phyloP scores from a whole-genome alignment of 2,888 invertebrate genomes.

The Drosophila mimica region DNA sequence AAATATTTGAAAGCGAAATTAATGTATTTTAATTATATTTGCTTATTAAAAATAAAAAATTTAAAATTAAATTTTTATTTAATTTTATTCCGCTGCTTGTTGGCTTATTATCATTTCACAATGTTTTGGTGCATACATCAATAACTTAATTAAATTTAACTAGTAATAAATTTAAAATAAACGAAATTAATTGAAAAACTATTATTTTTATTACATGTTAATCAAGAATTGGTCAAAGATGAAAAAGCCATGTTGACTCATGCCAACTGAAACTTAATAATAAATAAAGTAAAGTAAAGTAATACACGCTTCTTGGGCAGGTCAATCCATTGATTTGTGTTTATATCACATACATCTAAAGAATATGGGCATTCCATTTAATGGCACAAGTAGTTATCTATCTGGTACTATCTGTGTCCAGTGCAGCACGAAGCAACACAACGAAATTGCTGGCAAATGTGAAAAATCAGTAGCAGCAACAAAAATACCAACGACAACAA shows the following conservation, averaged over 20 bases:
- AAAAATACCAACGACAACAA: conserved; percentile 10
- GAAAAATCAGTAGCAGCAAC: conserved; percentile 37
- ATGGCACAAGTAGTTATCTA: conserved; percentile 7
- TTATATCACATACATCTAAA: neutral
- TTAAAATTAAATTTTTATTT: neutral
- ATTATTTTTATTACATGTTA: neutral
- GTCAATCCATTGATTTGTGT: neutral
- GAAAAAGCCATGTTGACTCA: neutral
- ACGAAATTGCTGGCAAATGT: conserved; percentile 47
- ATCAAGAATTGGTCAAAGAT: too few species aligned
- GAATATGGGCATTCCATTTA: neutral
- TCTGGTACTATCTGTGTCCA: conserved; percentile 34
- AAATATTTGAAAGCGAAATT: neutral
- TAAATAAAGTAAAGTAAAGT: neutral
- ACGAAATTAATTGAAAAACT: too few species aligned
- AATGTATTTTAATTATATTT: neutral
- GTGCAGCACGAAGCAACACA: conserved; percentile 33
- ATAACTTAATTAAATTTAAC: neutral
- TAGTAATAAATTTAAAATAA: neutral
- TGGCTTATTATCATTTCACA: neutral
- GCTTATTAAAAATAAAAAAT: neutral
- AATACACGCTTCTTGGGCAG: neutral
- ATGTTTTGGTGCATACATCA: neutral
- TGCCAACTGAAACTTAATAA: neutral
- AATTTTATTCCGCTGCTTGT: neutral